Conservation (phyloP, 2,888 invertebrate genomes). For the Amphiduros pacificus region DNA sequence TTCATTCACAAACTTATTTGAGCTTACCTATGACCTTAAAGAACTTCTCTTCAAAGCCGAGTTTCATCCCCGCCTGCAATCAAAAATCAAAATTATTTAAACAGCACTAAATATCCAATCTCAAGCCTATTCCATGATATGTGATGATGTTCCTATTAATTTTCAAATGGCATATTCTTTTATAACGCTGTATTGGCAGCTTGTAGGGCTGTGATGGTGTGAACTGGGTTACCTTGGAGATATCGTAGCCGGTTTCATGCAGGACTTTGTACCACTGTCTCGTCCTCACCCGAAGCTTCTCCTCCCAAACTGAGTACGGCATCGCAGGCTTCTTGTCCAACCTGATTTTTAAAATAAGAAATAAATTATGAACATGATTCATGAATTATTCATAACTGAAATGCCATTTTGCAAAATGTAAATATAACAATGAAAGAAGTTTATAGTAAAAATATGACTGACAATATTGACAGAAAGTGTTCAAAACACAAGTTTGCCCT, state of each 20-base stretch:
- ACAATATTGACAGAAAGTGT: neutral
- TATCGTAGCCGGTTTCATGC: conserved; percentile 56
- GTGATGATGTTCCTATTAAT: too few species aligned
- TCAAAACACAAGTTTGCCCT: too few species aligned
- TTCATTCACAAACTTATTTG: neutral
- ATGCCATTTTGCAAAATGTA: too few species aligned
- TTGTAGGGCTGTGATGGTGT: too few species aligned
- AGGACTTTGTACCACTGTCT: conserved; percentile 64
- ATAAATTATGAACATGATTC: too few species aligned
- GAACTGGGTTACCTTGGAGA: conserved; percentile 47
- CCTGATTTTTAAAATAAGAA: too few species aligned
- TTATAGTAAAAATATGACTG: conserved; percentile 6
- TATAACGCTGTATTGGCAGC: too few species aligned
- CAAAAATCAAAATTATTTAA: neutral
- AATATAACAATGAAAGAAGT: too few species aligned
- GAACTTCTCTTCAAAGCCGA: conserved; percentile 65
- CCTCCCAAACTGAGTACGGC: conserved; percentile 67
- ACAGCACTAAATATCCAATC: neutral
- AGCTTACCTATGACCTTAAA: conserved; percentile 64
- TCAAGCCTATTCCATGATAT: neutral
- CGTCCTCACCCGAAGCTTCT: conserved; percentile 61
- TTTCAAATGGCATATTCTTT: too few species aligned
- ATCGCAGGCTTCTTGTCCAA: conserved; percentile 63
- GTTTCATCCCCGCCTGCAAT: conserved; percentile 61
- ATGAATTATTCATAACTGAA: too few species aligned